phyloP scores from a whole-genome alignment of 2,888 invertebrate species.

The Zele albiditarsus region DNA sequence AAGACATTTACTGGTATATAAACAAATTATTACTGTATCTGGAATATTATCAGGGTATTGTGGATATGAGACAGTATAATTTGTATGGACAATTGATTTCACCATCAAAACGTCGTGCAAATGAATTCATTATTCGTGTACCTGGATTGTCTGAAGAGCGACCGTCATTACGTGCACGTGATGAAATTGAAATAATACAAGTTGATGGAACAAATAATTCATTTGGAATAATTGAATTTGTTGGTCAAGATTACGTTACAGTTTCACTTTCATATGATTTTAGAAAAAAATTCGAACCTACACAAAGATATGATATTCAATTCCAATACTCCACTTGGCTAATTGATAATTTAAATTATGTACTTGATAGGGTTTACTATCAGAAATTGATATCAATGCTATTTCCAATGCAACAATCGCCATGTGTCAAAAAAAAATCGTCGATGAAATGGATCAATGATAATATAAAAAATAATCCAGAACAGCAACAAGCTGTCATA shows the following conservation, averaged over 20 bases:
- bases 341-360: conserved; percentile 53
- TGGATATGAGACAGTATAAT: conserved; percentile 40
- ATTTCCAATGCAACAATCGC: conserved; percentile 49
- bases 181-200: conserved; percentile 38
- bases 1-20: conserved; percentile 51
- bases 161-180: conserved; percentile 42
- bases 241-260: conserved; percentile 45
- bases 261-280: conserved; percentile 38
- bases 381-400: conserved; percentile 47
- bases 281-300: conserved; percentile 7
- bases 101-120: not conserved
- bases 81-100: conserved; percentile 42
- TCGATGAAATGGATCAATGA: conserved; percentile 62
- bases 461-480: conserved; percentile 74
- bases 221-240: conserved; percentile 25
- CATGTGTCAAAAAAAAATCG: not conserved
- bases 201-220: conserved; percentile 2
- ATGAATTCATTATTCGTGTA: conserved; percentile 47
- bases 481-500: conserved; percentile 80
- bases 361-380: conserved; percentile 45
- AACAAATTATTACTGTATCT: conserved; percentile 58
- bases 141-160: conserved; percentile 50
- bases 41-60: conserved; percentile 48
- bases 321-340: conserved; percentile 48
- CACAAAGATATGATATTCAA: conserved; percentile 45